phyloP scores from a whole-genome alignment of 2,888 invertebrate genomes.

The Pardosa pseudoannulata region DNA sequence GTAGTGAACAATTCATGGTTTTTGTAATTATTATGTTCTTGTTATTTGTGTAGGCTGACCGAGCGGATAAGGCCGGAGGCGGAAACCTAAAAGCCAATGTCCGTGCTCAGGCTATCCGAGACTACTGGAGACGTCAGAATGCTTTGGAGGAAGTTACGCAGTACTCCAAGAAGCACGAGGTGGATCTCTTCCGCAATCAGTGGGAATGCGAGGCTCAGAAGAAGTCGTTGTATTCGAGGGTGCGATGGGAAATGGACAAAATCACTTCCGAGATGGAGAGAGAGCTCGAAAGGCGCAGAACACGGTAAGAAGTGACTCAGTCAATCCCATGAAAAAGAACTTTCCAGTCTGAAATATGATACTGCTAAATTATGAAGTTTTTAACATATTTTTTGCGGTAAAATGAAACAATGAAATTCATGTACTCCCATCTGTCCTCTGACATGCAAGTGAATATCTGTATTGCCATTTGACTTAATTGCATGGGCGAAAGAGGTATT shows the following conservation, averaged over 20 bases:
- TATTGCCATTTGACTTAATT: too few species aligned
- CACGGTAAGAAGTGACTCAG: too few species aligned
- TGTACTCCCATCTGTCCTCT: too few species aligned
- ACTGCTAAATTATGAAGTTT: too few species aligned
- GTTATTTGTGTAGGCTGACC: background rate
- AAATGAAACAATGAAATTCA: too few species aligned
- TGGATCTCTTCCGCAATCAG: conserved; percentile 21
- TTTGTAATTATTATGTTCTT: too few species aligned
- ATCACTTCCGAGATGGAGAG: conserved; percentile 15
- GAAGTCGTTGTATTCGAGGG: conserved; percentile 30
- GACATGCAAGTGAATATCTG: too few species aligned
- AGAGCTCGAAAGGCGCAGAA: conserved; percentile 35
- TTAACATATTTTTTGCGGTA: too few species aligned
- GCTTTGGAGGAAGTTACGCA: background rate
- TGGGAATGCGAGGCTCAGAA: conserved; percentile 51
- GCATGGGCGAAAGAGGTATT: too few species aligned
- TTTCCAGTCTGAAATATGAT: too few species aligned
- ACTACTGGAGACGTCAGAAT: conserved; percentile 27
- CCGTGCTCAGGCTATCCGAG: conserved; percentile 14
- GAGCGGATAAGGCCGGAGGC: background rate
- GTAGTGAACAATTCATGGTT: too few species aligned
- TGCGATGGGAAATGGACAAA: conserved; percentile 55
- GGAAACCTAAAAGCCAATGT: background rate
- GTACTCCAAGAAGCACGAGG: background rate
- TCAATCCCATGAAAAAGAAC: too few species aligned